phyloP scores from a whole-genome alignment of 2,797 vertebrate genomes.

The Adrianichthys oophorus region DNA sequence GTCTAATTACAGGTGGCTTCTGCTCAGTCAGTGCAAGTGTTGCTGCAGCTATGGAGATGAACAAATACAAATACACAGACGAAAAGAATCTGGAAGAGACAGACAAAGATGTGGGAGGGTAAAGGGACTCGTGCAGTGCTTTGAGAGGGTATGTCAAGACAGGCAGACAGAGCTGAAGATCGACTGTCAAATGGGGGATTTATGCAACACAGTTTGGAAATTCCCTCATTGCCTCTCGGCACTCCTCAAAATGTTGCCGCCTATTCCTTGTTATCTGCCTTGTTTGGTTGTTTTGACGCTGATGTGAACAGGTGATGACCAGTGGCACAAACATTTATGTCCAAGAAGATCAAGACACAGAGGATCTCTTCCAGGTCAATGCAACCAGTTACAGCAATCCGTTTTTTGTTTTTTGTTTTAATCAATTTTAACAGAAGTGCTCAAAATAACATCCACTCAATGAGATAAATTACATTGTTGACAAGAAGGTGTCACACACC shows the following conservation, averaged over 20 bases:
- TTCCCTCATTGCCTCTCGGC: constrained; percentile 63
- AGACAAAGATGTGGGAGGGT: constrained; percentile 29
- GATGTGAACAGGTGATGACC: constrained; percentile 35
- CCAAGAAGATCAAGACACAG: constrained; percentile 10
- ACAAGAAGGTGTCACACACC: no score
- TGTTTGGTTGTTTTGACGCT: constrained; percentile 18
- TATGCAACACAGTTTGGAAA: constrained; percentile 69
- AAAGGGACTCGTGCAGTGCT: constrained; percentile 31
- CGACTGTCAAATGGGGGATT: constrained; percentile 67
- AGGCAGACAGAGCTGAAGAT: constrained; percentile 56
- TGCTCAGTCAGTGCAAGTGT: constrained; percentile 28
- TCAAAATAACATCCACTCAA: no score
- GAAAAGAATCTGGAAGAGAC: constrained; percentile 32
- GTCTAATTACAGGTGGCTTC: constrained; percentile 52
- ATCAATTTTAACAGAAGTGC: no score
- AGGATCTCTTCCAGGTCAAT: constrained; percentile 1
- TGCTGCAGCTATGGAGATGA: constrained; percentile 70
- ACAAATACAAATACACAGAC: constrained; percentile 70
- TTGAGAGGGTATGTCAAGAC: constrained; percentile 47
- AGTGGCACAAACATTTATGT: background rate
- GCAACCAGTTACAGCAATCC: no score
- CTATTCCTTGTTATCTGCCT: constrained; percentile 4
- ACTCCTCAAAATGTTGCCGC: constrained; percentile 1
- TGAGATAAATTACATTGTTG: no score
- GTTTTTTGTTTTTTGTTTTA: no score